These are phyloP conservation scores for Cydia amplana DNA, from an alignment of 1,140 invertebrate genomes.

Conservation along the genomic window DNA sequence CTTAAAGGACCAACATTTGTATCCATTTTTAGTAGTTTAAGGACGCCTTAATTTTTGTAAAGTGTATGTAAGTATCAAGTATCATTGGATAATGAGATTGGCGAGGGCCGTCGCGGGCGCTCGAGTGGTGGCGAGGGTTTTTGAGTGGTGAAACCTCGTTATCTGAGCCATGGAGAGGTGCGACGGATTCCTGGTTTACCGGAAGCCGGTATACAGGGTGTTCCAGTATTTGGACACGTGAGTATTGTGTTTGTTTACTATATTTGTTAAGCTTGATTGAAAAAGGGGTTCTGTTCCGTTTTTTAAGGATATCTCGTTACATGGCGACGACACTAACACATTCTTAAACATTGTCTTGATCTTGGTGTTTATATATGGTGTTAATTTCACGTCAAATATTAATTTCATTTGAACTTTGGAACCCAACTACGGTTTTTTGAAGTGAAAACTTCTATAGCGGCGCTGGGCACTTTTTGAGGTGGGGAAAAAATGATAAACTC, in stretches of 20 bases:
- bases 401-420: too few species aligned
- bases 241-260: constrained; percentile 60
- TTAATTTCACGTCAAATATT: too few species aligned
- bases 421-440: too few species aligned
- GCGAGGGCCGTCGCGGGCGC: constrained; percentile 36
- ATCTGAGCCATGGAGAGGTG: constrained; percentile 81
- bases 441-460: too few species aligned
- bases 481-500: too few species aligned
- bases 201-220: constrained; percentile 86
- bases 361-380: too few species aligned
- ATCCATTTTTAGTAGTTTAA: constrained; percentile 65
- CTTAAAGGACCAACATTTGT: constrained; percentile 74
- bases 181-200: constrained; percentile 86
- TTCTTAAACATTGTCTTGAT: too few species aligned
- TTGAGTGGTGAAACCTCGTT: constrained; percentile 36
- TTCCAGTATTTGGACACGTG: constrained; percentile 89
- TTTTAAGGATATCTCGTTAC: neutral
- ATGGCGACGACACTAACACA: too few species aligned
- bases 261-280: neutral
- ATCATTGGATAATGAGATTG: constrained; percentile 27
- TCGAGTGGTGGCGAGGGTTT: constrained; percentile 36
- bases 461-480: too few species aligned
- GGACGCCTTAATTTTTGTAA: constrained; percentile 69
- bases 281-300: neutral
- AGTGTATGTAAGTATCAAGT: constrained; percentile 41